Percentiles rank a stretch among this genome's conserved stretches.
Conservation (phyloP, 2,113 vertebrate genomes). For the Actinemys pallida region DNA sequence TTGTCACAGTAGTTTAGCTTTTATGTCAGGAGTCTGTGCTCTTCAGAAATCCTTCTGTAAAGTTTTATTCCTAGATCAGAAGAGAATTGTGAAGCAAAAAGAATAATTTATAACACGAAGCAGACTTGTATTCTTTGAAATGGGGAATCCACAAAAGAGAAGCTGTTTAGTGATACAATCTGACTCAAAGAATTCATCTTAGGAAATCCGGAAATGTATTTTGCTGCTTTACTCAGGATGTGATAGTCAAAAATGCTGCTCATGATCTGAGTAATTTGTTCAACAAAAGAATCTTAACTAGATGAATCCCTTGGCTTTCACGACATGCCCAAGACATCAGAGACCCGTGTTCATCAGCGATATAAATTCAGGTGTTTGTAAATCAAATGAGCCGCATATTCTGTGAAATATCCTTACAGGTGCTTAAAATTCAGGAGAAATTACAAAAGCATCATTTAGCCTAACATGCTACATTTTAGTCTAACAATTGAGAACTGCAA, state of each 20-base stretch:
- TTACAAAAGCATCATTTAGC: slow-evolving; percentile 40
- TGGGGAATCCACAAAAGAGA: slow-evolving; percentile 37
- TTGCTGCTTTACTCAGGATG: slow-evolving; percentile 62
- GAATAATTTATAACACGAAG: slow-evolving; percentile 66
- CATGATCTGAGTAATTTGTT: slow-evolving; percentile 75
- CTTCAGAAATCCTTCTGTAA: slow-evolving; percentile 64
- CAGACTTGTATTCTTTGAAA: slow-evolving; percentile 72
- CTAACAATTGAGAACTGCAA: background rate
- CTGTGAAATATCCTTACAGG: background rate
- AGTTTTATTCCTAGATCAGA: slow-evolving; percentile 62
- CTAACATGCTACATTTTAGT: background rate
- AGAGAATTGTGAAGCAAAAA: slow-evolving; percentile 64
- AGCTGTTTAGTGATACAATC: slow-evolving; percentile 53
- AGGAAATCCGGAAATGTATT: slow-evolving; percentile 49
- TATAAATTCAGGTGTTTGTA: slow-evolving; percentile 36
- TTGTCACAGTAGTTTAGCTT: slow-evolving; percentile 70
- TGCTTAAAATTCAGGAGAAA: slow-evolving; percentile 27
- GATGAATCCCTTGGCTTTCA: slow-evolving; percentile 57
- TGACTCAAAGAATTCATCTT: slow-evolving; percentile 55
- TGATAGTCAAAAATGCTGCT: slow-evolving; percentile 72
- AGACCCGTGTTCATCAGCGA: slow-evolving; percentile 41
- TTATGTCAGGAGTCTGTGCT: slow-evolving; percentile 54
- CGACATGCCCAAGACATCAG: slow-evolving; percentile 59
- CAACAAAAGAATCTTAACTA: slow-evolving; percentile 69
- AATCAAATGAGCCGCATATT: slow-evolving; percentile 53